phyloP scores from a whole-genome alignment of 37 sponge, comb jelly and placozoan species.

The Dysidea cf. avara region DNA sequence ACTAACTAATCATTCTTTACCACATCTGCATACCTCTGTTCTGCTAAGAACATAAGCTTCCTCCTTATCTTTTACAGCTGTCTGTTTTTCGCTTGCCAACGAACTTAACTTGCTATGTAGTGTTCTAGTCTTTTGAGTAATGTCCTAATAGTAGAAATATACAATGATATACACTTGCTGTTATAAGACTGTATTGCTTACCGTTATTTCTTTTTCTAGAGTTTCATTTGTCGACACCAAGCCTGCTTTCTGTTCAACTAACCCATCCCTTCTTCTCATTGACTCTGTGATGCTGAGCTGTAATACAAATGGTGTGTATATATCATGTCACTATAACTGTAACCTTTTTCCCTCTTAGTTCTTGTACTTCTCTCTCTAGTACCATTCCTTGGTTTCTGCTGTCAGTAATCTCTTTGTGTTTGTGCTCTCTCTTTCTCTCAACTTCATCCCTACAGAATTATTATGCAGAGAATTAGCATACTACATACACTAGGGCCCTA shows the following conservation, averaged over 20 bases:
- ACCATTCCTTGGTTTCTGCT: conserved; percentile 23
- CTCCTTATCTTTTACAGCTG: conserved; percentile 12
- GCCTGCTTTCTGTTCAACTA: conserved; percentile 48
- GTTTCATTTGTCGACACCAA: conserved; percentile 26
- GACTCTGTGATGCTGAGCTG: conserved; percentile 61
- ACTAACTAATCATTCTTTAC: no score
- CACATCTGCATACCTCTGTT: conserved; percentile 26
- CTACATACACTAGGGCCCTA: neutral
- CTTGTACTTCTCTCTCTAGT: conserved; percentile 50
- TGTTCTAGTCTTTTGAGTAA: neutral
- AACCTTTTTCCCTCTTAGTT: conserved; percentile 59
- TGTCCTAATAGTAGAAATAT: no score
- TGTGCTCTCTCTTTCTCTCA: conserved; percentile 57
- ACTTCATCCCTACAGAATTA: conserved; percentile 56
- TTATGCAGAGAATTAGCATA: conserved; percentile 2
- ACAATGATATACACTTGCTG: no score
- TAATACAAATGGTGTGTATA: no score
- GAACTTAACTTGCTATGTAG: conserved; percentile 42
- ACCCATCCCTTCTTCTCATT: conserved; percentile 38
- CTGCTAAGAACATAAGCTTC: conserved; percentile 16
- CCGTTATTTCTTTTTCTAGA: conserved; percentile 60
- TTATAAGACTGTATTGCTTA: conserved; percentile 1
- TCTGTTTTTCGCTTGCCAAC: conserved; percentile 14
- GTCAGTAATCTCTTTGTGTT: conserved; percentile 46
- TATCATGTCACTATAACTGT: neutral